Evolutionary conservation across 1,140 invertebrate species (phyloP).

Genomic region (Drosophila leontia): DNA sequence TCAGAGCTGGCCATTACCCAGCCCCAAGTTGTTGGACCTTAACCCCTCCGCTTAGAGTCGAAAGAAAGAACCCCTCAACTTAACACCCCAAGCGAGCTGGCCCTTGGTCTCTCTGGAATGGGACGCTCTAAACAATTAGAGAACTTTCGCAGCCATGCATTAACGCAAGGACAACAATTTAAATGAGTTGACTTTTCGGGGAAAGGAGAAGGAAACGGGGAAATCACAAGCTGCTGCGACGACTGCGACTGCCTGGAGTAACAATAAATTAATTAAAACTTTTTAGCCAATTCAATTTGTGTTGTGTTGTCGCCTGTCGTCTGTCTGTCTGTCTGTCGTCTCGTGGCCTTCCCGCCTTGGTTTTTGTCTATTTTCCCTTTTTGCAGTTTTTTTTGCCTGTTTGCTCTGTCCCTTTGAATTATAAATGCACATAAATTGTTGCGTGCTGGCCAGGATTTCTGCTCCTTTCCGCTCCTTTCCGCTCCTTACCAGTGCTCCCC

Average conservation of each 20-base stretch:
- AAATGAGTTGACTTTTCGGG: constrained; percentile 67
- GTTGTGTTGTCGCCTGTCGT: constrained; percentile 66
- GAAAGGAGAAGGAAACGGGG: neutral
- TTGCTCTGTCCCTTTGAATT: constrained; percentile 68
- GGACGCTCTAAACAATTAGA: constrained; percentile 70
- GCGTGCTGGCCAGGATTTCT: constrained; percentile 43
- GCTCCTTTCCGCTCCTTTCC: constrained; percentile 34
- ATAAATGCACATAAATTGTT: constrained; percentile 83
- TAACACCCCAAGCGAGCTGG: constrained; percentile 48
- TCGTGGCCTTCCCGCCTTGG: constrained; percentile 7
- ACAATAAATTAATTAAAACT: constrained; percentile 84
- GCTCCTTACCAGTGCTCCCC: constrained; percentile 3
- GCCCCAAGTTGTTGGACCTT: constrained; percentile 2
- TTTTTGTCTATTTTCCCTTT: constrained; percentile 13
- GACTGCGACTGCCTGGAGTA: constrained; percentile 67
- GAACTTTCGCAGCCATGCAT: constrained; percentile 76
- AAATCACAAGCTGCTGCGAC: constrained; percentile 43
- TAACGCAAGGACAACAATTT: constrained; percentile 78
- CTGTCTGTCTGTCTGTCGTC: constrained; percentile 29
- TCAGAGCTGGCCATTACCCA: constrained; percentile 62
- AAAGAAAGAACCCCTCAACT: constrained; percentile 15
- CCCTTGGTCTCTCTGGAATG: constrained; percentile 15
- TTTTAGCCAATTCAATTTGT: constrained; percentile 83
- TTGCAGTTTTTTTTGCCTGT: constrained; percentile 13
- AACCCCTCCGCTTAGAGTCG: neutral